phyloP scores from a whole-genome alignment of 2,797 vertebrate species.

The Sebastes steindachneri region DNA sequence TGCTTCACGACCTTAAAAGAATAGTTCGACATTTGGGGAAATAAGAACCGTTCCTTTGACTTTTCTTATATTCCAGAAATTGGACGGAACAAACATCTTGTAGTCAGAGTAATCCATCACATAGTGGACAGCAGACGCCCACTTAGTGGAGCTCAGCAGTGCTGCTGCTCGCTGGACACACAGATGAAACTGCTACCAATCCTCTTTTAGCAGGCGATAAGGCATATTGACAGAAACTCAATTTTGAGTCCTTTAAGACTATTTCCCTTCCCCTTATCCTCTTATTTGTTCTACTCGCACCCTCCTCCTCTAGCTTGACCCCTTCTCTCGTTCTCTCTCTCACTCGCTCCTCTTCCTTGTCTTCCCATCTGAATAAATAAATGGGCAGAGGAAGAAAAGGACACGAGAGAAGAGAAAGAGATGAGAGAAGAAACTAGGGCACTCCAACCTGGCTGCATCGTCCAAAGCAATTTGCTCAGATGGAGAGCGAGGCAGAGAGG shows the following conservation, averaged over 20 bases:
- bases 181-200: slow-evolving; percentile 41
- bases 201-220: slow-evolving; percentile 23
- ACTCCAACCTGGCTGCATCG: slow-evolving; percentile 76
- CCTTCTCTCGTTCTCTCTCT: slow-evolving; percentile 4
- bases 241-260: slow-evolving; percentile 54
- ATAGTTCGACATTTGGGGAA: not conserved
- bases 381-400: slow-evolving; percentile 52
- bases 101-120: not conserved
- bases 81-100: not conserved
- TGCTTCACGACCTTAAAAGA: not conserved
- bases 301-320: slow-evolving; percentile 25
- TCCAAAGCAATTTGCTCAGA: slow-evolving; percentile 76
- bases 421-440: slow-evolving; percentile 72
- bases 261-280: slow-evolving; percentile 56
- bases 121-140: not conserved
- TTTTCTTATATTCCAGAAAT: not conserved
- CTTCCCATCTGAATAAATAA: slow-evolving; percentile 73
- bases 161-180: not conserved
- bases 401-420: slow-evolving; percentile 8
- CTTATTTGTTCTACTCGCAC: slow-evolving; percentile 52
- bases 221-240: slow-evolving; percentile 47
- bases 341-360: slow-evolving; percentile 13
- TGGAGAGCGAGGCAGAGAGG: slow-evolving; percentile 53
- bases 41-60: not conserved
- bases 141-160: not conserved